Conservation (phyloP, 2,113 vertebrate genomes). For the Cyphomyrus discorhynchus region DNA sequence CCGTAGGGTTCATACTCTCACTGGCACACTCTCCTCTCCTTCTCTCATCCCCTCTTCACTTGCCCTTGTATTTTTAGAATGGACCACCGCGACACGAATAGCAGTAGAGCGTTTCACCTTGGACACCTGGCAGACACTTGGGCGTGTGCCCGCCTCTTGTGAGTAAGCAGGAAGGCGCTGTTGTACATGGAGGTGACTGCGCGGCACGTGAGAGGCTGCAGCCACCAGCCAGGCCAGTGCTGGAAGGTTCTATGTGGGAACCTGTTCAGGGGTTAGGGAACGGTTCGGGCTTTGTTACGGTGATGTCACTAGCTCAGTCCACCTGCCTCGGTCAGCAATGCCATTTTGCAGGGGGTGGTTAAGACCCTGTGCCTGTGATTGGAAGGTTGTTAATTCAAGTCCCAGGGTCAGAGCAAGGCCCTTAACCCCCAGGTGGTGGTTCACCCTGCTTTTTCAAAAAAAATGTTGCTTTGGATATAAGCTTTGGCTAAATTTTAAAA, state of each 20-base stretch:
- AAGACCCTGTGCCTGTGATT: neutral
- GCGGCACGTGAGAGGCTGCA: neutral
- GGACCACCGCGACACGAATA: neutral
- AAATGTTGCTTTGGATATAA: neutral
- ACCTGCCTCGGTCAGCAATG: neutral
- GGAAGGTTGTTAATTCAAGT: neutral
- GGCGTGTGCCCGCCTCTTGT: neutral
- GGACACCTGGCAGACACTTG: neutral
- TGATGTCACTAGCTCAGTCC: neutral
- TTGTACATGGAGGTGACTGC: neutral
- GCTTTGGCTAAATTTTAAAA: neutral
- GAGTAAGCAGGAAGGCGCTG: neutral
- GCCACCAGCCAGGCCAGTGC: neutral
- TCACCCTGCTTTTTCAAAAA: neutral
- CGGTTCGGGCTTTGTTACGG: neutral
- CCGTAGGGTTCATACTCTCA: neutral
- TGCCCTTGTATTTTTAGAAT: constrained; percentile 4
- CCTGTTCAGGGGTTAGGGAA: neutral
- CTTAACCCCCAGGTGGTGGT: neutral
- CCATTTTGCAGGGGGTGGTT: neutral
- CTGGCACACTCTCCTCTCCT: neutral
- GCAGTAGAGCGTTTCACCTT: neutral
- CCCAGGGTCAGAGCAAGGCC: neutral
- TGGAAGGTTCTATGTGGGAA: neutral
- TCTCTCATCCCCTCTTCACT: neutral